Conservation (phyloP, 2,797 vertebrate species). For the Allobates femoralis region DNA sequence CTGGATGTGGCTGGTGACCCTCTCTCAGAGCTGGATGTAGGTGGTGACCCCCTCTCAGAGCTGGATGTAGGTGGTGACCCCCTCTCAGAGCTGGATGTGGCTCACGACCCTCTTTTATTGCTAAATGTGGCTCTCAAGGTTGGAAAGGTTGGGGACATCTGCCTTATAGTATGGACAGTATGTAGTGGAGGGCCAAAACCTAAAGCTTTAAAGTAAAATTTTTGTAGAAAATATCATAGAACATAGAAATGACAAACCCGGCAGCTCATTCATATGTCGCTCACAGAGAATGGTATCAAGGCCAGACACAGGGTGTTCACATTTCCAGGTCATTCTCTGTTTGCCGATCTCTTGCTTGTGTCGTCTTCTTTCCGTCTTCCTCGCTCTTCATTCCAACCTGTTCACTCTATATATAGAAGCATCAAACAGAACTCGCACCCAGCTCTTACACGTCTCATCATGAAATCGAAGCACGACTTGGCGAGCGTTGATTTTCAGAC, state of each 20-base stretch:
- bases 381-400: neutral
- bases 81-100: too few species aligned
- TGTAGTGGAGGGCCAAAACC: too few species aligned
- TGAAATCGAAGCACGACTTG: neutral
- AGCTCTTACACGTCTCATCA: neutral
- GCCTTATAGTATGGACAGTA: too few species aligned
- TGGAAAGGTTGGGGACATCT: too few species aligned
- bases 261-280: neutral
- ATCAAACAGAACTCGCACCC: neutral
- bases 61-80: too few species aligned
- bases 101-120: too few species aligned
- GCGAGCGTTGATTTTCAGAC: neutral
- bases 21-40: too few species aligned
- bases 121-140: too few species aligned
- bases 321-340: neutral
- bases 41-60: too few species aligned
- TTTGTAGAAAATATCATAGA: neutral
- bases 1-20: too few species aligned
- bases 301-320: neutral
- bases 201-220: too few species aligned
- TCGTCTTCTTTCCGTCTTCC: neutral
- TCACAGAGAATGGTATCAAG: neutral
- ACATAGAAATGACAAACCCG: neutral
- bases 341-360: neutral
- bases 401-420: neutral